Base-by-base conservation (phyloP, 2,888 invertebrate species). In the Homarus gammarus region DNA sequence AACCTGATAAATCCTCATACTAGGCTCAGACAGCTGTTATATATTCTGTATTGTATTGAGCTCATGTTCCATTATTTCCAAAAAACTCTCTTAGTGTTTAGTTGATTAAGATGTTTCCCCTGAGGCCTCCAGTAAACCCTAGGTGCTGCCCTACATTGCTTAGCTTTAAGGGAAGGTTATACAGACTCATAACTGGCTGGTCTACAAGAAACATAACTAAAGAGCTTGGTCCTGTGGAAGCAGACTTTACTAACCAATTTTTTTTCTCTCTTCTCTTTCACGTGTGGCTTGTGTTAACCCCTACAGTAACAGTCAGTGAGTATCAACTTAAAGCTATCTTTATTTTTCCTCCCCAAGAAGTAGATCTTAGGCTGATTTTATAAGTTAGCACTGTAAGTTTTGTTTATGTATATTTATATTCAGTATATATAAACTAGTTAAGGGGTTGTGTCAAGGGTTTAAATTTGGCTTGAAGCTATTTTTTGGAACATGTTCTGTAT, bases 231-330 rank as follows among this genome's bases (percentile, higher is more conserved):
- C 64, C 64, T 27, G 27, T 64, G 64, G 31, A 56, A 56, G 56
- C 56, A 56, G 56, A 51, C 38, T 31, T 51, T 56, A 84, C 84
- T 84, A 84, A 84, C 83, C 49, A 49, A 31, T 33, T 40, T 78
- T 70, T 70, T 84, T 18, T 84, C 83, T 82, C 84, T 56, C 51
- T 73, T 56, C 61, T 73, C 84, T 70, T 49, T 72, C 78, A 40
- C 78, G 38, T 78, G 78, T 86, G 61, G 40, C 85, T 77, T 86
- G 85, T 86, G 85, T 86, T 81, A 72, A 87, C 81, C 81, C 38
- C 87, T 77, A 70, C 88, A 88, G 88, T 88, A 88, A 88, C 88
- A 36, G 88, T 88, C 88, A 88, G 88, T 88, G 72, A 88, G 88
- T 88, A 88, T 64, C 27, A n/a, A n/a, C 10, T 27, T 64, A 64